Evolutionary conservation across 2,797 vertebrate species (phyloP), one percentile per base, ranked within the genome.

Genomic region (Ctenochaetus hawaiiensis): DNA sequence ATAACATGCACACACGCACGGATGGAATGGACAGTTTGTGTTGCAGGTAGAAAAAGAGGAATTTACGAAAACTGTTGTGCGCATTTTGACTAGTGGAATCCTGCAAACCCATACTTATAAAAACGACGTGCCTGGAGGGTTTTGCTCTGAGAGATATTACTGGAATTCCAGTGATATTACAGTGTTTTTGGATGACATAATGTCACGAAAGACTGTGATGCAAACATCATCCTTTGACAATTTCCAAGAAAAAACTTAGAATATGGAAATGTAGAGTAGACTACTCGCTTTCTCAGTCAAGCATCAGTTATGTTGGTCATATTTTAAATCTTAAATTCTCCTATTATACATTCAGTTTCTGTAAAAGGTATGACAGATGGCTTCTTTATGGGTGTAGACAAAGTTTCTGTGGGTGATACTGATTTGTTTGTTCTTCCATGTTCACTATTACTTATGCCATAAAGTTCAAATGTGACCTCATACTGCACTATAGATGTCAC

Each of bases 111-210:
- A 45, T 82, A 91, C 54, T 75, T 91, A 76, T 39, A 64, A 77
- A 75, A 79, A 58, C 68, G 54, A 48, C 47, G 16, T 59, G 48
- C 43, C 66, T 82, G 37, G 2, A 72, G 22, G 26, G 23, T 3
- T 56, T 62, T 6, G 10, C 44, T 73, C 14, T 30, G 39, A 26
- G 49, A 72, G n/a, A 57, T 53, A 65, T 72, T 61, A 63, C 84
- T 67, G 59, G 60, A 81, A 81, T 78, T 67, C 54, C 37, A 77
- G 68, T 17, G 68, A 64, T 78, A 44, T 58, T 8, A 75, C 30
- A 20, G 30, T 86, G 68, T 87, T 41, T 67, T 90, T 84, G 85
- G 34, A 83, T 90, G 78, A 87, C 1, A 30, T 39, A 62, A 82
- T 78, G 70, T 69, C 16, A 53, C 47, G 45, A 81, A 22, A 69